A percentile compares a stretch with the other conserved stretches of the same genome.
phyloP scores from a whole-genome alignment of 2,113 vertebrate genomes.

The Aleadryas rufinucha region DNA sequence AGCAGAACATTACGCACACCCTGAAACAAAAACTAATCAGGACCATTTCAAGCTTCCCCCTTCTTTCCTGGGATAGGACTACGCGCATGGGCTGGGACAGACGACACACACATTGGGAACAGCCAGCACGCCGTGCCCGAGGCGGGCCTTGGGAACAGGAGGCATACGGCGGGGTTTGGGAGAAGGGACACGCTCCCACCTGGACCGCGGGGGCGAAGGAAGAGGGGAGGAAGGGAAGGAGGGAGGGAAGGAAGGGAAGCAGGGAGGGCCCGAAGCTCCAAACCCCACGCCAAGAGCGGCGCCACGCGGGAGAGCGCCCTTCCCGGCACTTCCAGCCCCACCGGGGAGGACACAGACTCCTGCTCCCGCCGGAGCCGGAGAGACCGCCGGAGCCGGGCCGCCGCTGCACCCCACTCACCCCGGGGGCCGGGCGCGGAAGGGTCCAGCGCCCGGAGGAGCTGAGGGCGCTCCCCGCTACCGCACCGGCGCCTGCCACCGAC shows the following conservation, averaged over 20 bases:
- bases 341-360: neutral
- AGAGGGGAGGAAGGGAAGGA: neutral
- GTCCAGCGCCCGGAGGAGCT: neutral
- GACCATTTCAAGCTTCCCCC: neutral
- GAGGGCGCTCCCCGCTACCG: neutral
- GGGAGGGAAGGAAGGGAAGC: too few relatives aligned
- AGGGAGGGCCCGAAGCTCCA: neutral
- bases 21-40: neutral
- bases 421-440: neutral
- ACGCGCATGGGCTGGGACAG: neutral
- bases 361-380: neutral
- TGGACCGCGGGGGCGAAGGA: fast-evolving
- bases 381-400: neutral
- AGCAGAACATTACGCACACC: neutral
- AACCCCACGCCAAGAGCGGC: neutral
- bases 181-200: neutral
- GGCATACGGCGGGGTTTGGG: fast-evolving
- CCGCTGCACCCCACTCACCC: neutral
- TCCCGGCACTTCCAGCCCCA: neutral
- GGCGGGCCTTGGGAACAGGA: fast-evolving
- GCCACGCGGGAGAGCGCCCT: neutral
- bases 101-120: neutral
- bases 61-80: neutral
- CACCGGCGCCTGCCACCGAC: neutral
- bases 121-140: fast-evolving